Evolutionary conservation across 2,113 vertebrate genomes (phyloP), one percentile per base, ranked within the genome.

Genomic region (Macroglossus sobrinus): DNA sequence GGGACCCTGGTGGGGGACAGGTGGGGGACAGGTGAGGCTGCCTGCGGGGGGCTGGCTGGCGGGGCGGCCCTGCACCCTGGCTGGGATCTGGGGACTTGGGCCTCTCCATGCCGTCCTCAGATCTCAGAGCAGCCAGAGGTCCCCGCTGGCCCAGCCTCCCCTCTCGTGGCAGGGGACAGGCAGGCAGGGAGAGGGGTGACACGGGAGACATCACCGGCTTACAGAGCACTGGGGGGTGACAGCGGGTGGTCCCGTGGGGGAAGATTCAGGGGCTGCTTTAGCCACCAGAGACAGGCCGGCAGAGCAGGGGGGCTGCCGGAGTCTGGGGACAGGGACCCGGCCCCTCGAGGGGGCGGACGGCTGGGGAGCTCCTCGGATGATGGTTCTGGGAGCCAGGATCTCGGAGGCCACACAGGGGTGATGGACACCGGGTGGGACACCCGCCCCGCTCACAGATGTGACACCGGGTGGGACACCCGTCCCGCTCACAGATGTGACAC

Each of bases 201-300:
- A 22, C 86, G 6, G n/a, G 16, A 18, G 21, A 50, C 59, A 30
- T 38, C 74, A 14, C 30, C 3, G 38, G 38, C 16, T 38, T 30
- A 28, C 7, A 4, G 16, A 13, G 47, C 45, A 40, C 59, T 13
- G 12, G n/a, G 22, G 14, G 8, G 40, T 2, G 30, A 43, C 28
- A 22, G 4, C 21, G 7, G 5, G 28, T 0, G 21, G 64, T 21
- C 79, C 43, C 0, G 14, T 28, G 43, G 1, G 7, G 28, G 35
- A 15, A 19, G 61, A 30, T 16, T 14, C 33, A 26, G 35, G 55
- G 47, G 43, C 64, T 22, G 4, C 28, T 19, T 45, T 26, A 47
- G 30, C 53, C 33, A 50, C 19, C 0, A 59, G 71, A 84, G 47
- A 82, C 18, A 76, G 47, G 33, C 63, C 13, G 0, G 59, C 45